These are phyloP conservation scores for Pteropus alecto DNA, from an alignment of 2,113 vertebrate species.

Conservation along the genomic window DNA sequence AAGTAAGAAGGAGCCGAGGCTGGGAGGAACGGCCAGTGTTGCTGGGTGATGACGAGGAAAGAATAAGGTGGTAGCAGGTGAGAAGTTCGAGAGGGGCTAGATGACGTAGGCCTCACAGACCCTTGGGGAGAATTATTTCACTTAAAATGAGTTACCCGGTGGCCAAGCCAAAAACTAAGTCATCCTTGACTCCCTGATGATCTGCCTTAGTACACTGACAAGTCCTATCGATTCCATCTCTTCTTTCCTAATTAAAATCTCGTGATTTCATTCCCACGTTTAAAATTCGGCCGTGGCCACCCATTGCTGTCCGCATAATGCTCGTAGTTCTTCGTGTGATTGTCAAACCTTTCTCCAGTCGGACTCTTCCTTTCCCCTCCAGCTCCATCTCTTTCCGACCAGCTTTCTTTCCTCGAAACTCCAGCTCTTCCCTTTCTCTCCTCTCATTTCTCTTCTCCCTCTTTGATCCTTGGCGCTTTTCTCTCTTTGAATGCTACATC, in stretches of 20 bases:
- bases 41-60: background rate
- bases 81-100: background rate
- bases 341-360: background rate
- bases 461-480: background rate
- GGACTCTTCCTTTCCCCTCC: background rate
- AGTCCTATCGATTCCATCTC: background rate
- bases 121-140: background rate
- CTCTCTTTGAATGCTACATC: background rate
- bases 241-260: background rate
- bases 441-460: background rate
- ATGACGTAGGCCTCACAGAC: background rate
- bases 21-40: background rate
- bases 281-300: background rate
- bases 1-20: background rate
- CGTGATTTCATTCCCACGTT: background rate
- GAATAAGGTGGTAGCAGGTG: background rate
- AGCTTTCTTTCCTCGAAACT: too few relatives aligned
- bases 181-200: background rate
- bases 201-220: background rate
- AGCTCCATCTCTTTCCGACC: background rate
- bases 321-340: background rate
- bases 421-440: background rate
- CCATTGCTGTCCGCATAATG: background rate
- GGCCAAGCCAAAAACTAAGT: background rate
- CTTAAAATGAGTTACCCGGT: background rate